Percentiles rank a stretch among this genome's conserved stretches.
Evolutionary conservation across 1,140 invertebrate species (phyloP).

Genomic region (Drosophila nigrodunni): DNA sequence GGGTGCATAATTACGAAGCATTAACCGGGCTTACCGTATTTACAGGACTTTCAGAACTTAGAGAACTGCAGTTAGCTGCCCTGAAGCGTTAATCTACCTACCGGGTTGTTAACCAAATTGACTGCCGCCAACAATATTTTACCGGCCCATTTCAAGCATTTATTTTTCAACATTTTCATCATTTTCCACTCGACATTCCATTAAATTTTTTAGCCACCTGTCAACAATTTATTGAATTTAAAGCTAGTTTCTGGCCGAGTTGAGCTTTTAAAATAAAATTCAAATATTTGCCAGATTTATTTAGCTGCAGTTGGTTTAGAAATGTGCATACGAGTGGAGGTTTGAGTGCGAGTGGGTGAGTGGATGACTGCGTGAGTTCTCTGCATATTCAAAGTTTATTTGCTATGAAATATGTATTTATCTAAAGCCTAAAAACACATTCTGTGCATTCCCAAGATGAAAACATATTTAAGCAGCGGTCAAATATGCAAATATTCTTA

Average conservation of each 20-base stretch:
- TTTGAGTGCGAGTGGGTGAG: neutral
- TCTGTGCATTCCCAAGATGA: conserved; percentile 19
- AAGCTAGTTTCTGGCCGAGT: conserved; percentile 14
- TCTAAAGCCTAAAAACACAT: conserved; percentile 27
- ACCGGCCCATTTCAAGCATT: conserved; percentile 6
- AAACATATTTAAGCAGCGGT: conserved; percentile 26
- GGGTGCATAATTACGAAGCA: conserved; percentile 63
- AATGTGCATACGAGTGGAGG: conserved; percentile 30
- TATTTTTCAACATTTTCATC: conserved; percentile 57
- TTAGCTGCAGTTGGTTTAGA: conserved; percentile 59
- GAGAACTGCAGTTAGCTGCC: neutral
- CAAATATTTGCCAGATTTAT: conserved; percentile 75
- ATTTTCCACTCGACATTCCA: conserved; percentile 71
- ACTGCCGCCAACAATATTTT: conserved; percentile 34
- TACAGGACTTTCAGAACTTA: neutral
- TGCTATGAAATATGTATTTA: conserved; percentile 66
- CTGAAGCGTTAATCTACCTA: conserved; percentile 62
- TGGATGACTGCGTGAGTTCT: neutral
- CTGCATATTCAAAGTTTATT: conserved; percentile 36
- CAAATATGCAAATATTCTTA: conserved; percentile 32
- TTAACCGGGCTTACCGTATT: neutral
- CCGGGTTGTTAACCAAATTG: conserved; percentile 55
- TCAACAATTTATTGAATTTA: conserved; percentile 60
- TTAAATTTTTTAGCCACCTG: conserved; percentile 52
- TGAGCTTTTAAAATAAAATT: conserved; percentile 56